Percentiles rank a stretch among this genome's conserved stretches.
Conservation (phyloP, 2,113 vertebrate genomes). For the Semicossyphus pulcher region DNA sequence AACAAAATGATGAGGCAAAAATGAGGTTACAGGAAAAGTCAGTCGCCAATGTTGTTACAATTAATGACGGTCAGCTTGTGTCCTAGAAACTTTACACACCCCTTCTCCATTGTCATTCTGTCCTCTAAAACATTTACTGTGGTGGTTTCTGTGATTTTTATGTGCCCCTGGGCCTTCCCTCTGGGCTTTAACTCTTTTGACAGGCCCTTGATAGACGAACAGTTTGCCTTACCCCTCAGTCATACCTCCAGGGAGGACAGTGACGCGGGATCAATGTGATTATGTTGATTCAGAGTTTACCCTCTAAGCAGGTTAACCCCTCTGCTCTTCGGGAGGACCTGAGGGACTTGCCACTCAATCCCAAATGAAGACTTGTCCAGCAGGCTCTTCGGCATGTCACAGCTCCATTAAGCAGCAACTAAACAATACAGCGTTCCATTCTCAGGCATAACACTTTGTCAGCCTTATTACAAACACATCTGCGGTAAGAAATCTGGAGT, state of each 20-base stretch:
- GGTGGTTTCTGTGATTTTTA: conserved; percentile 17
- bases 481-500: not conserved
- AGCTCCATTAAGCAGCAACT: conserved; percentile 30
- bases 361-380: conserved; percentile 56
- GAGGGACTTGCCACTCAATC: conserved; percentile 60
- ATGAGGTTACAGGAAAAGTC: too few species aligned
- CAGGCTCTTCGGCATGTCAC: conserved; percentile 57
- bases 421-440: conserved; percentile 13
- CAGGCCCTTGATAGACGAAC: conserved; percentile 51
- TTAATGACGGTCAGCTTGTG: too few species aligned
- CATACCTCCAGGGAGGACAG: conserved; percentile 47
- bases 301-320: conserved; percentile 69
- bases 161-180: conserved; percentile 11
- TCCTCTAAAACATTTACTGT: not conserved
- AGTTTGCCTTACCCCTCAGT: conserved; percentile 45
- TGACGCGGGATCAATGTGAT: conserved; percentile 65
- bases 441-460: not conserved
- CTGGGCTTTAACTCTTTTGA: conserved; percentile 40
- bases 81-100: not conserved
- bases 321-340: conserved; percentile 48
- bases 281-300: conserved; percentile 63
- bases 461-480: too few species aligned
- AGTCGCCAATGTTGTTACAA: too few species aligned
- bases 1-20: too few species aligned
- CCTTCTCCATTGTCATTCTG: conserved; percentile 13